Conservation (phyloP, 1,140 invertebrate species). For the Paracyclopina nana region DNA sequence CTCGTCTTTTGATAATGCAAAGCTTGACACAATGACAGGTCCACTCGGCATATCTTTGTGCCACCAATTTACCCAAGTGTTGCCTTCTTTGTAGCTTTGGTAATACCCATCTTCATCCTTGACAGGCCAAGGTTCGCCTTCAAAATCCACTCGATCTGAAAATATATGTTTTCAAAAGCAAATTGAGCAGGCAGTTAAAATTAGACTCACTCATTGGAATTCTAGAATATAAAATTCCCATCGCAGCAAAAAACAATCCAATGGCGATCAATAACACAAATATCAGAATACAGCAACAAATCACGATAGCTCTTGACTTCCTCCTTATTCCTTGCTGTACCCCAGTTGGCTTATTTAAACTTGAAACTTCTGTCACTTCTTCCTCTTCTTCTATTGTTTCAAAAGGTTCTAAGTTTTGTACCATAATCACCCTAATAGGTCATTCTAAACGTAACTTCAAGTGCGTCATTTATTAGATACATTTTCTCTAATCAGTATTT, state of each 20-base stretch:
- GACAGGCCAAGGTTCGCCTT: neutral
- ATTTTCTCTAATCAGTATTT: no score
- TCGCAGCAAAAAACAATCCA: neutral
- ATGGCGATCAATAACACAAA: neutral
- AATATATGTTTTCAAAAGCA: neutral
- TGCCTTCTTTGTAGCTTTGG: neutral
- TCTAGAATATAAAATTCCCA: neutral
- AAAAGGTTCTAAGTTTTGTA: no score
- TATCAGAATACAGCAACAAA: neutral
- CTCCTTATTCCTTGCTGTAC: no score
- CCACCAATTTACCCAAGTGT: slow-evolving; percentile 3
- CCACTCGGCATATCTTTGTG: neutral
- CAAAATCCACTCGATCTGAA: neutral
- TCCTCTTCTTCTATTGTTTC: no score
- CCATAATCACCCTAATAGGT: no score
- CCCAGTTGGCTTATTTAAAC: no score
- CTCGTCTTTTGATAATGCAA: neutral
- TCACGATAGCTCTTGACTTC: neutral
- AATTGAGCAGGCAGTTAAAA: neutral
- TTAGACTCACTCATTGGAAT: neutral
- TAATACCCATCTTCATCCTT: neutral
- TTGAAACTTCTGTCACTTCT: no score
- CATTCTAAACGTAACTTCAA: no score
- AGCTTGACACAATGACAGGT: neutral
- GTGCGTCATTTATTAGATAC: no score